Evolutionary conservation across 2,113 vertebrate genomes (phyloP).

Genomic region (Thalassoma bifasciatum): DNA sequence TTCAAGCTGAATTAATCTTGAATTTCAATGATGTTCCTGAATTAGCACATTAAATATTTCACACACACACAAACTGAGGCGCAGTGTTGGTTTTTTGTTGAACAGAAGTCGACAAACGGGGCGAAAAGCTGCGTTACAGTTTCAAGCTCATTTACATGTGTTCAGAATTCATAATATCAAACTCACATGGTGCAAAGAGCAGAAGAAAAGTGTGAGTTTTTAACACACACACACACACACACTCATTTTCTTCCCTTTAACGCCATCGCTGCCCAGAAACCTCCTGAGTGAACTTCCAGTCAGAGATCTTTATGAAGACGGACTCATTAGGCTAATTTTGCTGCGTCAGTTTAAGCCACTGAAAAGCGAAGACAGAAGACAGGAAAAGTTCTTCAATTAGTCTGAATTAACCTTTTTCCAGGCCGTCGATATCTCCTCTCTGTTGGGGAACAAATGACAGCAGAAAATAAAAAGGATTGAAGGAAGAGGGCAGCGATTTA

Average conservation of each 20-base stretch:
- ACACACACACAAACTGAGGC: neutral
- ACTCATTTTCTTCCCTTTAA: too few relatives aligned
- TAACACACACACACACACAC: too few relatives aligned
- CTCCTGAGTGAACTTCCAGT: conserved; percentile 3
- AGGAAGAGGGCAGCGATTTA: neutral
- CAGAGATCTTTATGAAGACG: conserved; percentile 8
- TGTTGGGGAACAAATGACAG: neutral
- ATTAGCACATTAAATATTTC: neutral
- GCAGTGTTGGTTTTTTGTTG: neutral
- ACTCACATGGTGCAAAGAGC: neutral
- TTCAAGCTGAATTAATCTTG: neutral
- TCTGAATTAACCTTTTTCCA: conserved; percentile 25
- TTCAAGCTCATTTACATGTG: neutral
- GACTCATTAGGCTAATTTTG: neutral
- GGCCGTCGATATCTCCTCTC: conserved; percentile 8
- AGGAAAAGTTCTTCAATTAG: conserved; percentile 14
- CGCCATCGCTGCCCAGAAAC: conserved; percentile 2
- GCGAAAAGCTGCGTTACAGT: neutral
- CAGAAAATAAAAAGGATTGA: neutral
- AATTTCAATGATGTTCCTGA: neutral
- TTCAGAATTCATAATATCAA: neutral
- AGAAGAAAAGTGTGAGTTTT: too few relatives aligned
- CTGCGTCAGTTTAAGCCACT: conserved; percentile 9
- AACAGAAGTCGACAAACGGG: neutral
- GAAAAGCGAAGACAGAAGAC: neutral